Evolutionary conservation across 2,113 vertebrate species (phyloP).

Genomic region (Amia ocellicauda): DNA sequence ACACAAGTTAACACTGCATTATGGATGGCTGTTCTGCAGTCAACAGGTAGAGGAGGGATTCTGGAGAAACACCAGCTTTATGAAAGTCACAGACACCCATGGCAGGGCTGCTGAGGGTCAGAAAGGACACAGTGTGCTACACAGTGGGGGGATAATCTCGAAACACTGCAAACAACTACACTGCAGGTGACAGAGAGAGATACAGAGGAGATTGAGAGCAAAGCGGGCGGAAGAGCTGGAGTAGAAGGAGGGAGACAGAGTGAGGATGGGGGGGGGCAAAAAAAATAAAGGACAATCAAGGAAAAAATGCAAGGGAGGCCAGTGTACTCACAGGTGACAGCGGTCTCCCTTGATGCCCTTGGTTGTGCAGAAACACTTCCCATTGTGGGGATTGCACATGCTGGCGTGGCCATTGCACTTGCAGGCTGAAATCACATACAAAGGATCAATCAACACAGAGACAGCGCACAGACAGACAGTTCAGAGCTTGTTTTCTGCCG

Average conservation of each 20-base stretch:
- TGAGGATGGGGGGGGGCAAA: neutral
- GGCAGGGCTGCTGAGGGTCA: too few species aligned
- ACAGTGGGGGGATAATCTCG: too few species aligned
- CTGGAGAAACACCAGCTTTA: too few species aligned
- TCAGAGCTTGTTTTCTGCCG: too few species aligned
- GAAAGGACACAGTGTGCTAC: too few species aligned
- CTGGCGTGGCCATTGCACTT: slow-evolving; percentile 95
- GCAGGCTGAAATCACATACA: slow-evolving; percentile 71
- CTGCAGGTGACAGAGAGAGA: neutral
- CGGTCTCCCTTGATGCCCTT: slow-evolving; percentile 97
- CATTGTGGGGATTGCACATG: slow-evolving; percentile 87
- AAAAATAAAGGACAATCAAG: neutral
- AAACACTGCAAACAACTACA: too few species aligned
- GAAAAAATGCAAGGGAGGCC: neutral
- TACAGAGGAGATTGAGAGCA: neutral
- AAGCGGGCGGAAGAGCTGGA: neutral
- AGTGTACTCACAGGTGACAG: slow-evolving; percentile 89
- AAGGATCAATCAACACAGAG: neutral
- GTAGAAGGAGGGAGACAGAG: neutral
- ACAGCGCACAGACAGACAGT: neutral
- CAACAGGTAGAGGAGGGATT: too few species aligned
- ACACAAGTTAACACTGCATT: too few species aligned
- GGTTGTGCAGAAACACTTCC: slow-evolving; percentile 97
- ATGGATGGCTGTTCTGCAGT: too few species aligned
- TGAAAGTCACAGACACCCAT: too few species aligned